Percentiles rank a stretch among this genome's conserved stretches.
Evolutionary conservation across 1,140 invertebrate genomes (phyloP).

Genomic region (Conus betulinus): DNA sequence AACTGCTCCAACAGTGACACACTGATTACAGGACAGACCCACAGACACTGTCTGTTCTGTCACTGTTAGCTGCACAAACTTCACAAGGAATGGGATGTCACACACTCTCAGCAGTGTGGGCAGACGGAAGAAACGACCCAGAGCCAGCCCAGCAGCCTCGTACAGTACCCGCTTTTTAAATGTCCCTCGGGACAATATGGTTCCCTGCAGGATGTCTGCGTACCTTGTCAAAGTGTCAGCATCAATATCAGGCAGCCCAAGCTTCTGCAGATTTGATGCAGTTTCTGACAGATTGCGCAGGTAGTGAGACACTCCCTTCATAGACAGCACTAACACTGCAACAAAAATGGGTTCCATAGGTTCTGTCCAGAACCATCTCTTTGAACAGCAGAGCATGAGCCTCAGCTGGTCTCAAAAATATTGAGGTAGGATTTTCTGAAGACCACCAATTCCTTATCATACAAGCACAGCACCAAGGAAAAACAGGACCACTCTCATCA

Average conservation of each 20-base stretch:
- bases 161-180: conserved; percentile 7
- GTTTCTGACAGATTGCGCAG: neutral
- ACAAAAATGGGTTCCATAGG: neutral
- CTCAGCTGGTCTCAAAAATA: neutral
- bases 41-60: neutral
- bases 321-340: conserved; percentile 23
- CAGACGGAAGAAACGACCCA: neutral
- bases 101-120: conserved; percentile 28
- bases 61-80: neutral
- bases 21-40: neutral
- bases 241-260: neutral
- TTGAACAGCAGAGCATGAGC: conserved; percentile 7
- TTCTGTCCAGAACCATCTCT: neutral
- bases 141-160: conserved; percentile 27
- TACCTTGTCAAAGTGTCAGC: neutral
- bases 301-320: conserved; percentile 17
- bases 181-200: neutral
- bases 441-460: neutral
- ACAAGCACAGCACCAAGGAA: conserved; percentile 23
- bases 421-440: neutral
- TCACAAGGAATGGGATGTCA: conserved; percentile 11
- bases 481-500: conserved; percentile 17
- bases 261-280: neutral
- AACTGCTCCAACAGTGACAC: neutral
- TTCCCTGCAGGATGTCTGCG: neutral